Evolutionary conservation across 2,888 invertebrate species (phyloP), one percentile per base, ranked within the genome.

Genomic region (Hanleya hanleyi): DNA sequence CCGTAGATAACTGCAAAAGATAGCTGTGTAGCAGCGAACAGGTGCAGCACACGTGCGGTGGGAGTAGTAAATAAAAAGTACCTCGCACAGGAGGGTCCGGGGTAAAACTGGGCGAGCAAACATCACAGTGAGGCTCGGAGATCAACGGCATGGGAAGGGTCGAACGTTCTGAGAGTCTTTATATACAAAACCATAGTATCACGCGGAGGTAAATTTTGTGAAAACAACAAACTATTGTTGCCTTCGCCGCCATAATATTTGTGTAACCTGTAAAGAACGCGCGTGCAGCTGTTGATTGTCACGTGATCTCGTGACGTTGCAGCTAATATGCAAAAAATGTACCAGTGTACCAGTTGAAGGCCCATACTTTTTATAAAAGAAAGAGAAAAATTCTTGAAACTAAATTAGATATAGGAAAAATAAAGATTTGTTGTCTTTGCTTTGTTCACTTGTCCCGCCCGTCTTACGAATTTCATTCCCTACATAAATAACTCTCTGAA

Each of bases 201-300:
- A 29, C 29, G 57, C 29, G 57, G 57, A 32, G 57, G 57, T 57
- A 57, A 57, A 57, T 57, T 57, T 57, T 57, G 32, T 57, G 57
- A 57, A 57, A 57, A 57, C 57, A 57, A 15, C 57, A 57, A 57
- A 57, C 57, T 57, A 57, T 57, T 57, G 57, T 57, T 57, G 57
- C 57, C 29, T 57, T 57, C 32, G 12, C 29, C 57, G 57, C 22
- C 57, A 57, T 57, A 57, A 57, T 57, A 57, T 57, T 57, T 57
- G 57, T 57, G 57, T 57, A 57, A 57, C 57, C 57, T 57, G 26
- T 29, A 32, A 57, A 57, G 57, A 57, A 57, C 57, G 57, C 57
- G 22, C 22, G 29, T 22, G 32, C 57, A 57, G 57, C 57, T 57
- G 57, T 22, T 9, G 26, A 15, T 29, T 57, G 57, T 57, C 57